phyloP scores from a whole-genome alignment of 2,888 invertebrate genomes.

The Macaria liturata region DNA sequence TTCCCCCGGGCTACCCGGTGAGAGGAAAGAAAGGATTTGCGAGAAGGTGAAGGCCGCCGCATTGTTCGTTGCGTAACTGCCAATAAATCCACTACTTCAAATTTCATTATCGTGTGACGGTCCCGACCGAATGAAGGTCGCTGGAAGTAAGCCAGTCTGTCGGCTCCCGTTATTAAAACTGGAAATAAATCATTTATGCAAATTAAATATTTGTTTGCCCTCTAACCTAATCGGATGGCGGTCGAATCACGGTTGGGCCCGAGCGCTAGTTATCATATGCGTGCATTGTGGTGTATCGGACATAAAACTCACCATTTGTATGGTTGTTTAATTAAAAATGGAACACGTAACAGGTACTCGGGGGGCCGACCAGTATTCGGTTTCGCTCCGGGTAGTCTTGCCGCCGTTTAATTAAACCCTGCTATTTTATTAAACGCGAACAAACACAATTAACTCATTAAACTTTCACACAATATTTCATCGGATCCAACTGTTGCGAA shows the following conservation, averaged over 20 bases:
- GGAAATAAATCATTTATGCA: constrained; percentile 16
- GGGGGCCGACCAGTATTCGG: constrained; percentile 46
- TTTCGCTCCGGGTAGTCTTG: constrained; percentile 40
- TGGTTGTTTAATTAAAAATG: constrained; percentile 53
- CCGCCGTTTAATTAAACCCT: constrained; percentile 51
- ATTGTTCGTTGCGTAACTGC: constrained; percentile 50
- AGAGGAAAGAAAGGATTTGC: constrained; percentile 34
- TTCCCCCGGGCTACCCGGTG: constrained; percentile 24
- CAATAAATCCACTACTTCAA: constrained; percentile 35
- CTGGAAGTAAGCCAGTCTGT: constrained; percentile 28
- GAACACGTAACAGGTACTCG: constrained; percentile 47
- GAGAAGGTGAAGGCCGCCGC: constrained; percentile 50
- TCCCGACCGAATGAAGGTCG: constrained; percentile 17
- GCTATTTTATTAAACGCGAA: constrained; percentile 46
- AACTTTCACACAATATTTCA: constrained; percentile 43
- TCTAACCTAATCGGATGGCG: constrained; percentile 33
- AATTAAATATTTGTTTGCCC: constrained; percentile 33
- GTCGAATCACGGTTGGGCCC: constrained; percentile 23
- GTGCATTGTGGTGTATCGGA: constrained; percentile 6
- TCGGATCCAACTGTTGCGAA: constrained; percentile 29
- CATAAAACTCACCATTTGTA: constrained; percentile 39
- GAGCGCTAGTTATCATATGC: constrained; percentile 19
- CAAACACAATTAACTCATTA: constrained; percentile 48
- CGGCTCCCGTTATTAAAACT: constrained; percentile 23
- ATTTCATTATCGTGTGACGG: constrained; percentile 30